Percentiles rank a stretch among this genome's conserved stretches.
Conservation (phyloP, 2,113 vertebrate genomes). For the Chaenocephalus aceratus region DNA sequence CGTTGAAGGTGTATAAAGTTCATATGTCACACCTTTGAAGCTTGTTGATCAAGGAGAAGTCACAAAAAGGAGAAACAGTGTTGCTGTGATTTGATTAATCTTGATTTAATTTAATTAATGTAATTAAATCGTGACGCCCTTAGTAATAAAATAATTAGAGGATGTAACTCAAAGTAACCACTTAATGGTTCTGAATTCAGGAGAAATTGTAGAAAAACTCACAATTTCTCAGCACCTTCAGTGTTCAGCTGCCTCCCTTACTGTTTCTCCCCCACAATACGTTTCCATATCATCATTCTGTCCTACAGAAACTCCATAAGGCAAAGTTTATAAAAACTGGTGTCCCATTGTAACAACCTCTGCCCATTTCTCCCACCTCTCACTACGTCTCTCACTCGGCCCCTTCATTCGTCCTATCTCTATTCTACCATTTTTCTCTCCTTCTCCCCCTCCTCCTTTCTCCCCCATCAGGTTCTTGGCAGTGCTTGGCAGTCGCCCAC, state of each 20-base stretch:
- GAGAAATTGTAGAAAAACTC: neutral
- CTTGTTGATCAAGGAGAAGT: neutral
- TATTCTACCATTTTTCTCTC: constrained; percentile 50
- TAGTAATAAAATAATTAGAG: neutral
- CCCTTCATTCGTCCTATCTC: constrained; percentile 52
- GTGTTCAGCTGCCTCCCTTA: constrained; percentile 10
- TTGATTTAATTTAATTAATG: too few species aligned
- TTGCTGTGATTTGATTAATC: neutral
- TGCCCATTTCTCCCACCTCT: constrained; percentile 44
- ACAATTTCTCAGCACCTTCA: neutral
- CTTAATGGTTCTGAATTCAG: neutral
- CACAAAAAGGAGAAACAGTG: neutral
- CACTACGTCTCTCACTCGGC: constrained; percentile 1
- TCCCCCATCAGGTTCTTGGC: constrained; percentile 71
- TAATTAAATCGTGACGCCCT: neutral
- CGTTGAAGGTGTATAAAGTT: neutral
- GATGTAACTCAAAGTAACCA: neutral
- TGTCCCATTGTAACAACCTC: constrained; percentile 31
- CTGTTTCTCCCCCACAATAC: constrained; percentile 18
- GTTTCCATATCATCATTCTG: constrained; percentile 20
- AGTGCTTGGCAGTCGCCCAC: constrained; percentile 75
- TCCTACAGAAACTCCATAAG: constrained; percentile 31
- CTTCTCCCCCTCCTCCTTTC: constrained; percentile 19
- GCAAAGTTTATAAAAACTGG: constrained; percentile 24
- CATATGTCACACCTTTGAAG: neutral